Base-by-base conservation (phyloP, 2,888 invertebrate genomes). In the Tiliacea citrago region DNA sequence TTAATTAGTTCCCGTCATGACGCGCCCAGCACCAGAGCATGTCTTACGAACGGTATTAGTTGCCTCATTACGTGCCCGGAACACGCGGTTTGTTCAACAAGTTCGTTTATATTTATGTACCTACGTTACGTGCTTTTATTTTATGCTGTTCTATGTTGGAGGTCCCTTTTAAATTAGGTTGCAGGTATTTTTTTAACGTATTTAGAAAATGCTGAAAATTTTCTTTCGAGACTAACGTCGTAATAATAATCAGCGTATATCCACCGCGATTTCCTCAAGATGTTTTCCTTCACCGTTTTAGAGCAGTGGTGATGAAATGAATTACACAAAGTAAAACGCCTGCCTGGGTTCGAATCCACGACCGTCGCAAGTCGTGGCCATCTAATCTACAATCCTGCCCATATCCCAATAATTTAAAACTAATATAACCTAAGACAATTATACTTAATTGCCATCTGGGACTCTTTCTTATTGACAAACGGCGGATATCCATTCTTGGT, bases 1-100 rank as follows among this genome's bases (percentile, higher is more conserved):
- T 74, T 77, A 75, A 75, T 65, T 81, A 75, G 57, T 58, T 60
- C 47, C 21, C 58, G 16, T 76, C 45, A 81, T 51, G 65, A 76
- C 57, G 6, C 13, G 35, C 2, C 58, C 57, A 35, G 47, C 29
- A 16, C 45, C 61, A 29, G 66, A 42, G 35, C 39, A 39, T 42
- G 61, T 77, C 73, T 61, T 69, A 82, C 67, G 57, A n/a, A 42
- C 67, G 62, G 58, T 69, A 75, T 81, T 81, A 84, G 61, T 77
- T 18, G 39, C 21, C 71, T 77, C 69, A 75, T 82, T 79, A 82
- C 58, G 65, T 66, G 74, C 35, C 55, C 67, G 55, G 63, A 65
- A 57, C 77, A 68, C 68, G 82, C 63, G 70, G 68, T 62, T 61
- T 21, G 47, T 67, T 71, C 76, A 70, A 69, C 75, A 75, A 75